Evolutionary conservation across 2,797 vertebrate genomes (phyloP).

Genomic region (Poecile montanus): DNA sequence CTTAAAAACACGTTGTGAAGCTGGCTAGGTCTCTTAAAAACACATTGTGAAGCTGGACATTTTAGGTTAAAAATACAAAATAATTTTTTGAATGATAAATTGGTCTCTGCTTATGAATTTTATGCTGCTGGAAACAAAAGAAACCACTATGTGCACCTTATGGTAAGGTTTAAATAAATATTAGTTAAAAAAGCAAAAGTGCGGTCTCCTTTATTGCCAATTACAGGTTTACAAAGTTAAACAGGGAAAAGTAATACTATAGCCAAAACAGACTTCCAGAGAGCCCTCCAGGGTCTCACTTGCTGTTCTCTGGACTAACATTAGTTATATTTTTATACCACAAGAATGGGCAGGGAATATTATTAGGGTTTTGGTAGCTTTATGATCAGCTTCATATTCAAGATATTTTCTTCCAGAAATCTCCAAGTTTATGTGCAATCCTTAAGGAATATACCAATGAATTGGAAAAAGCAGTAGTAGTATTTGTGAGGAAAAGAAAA

Average conservation of each 20-base stretch:
- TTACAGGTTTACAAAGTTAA: constrained; percentile 70
- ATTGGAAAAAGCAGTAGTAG: constrained; percentile 18
- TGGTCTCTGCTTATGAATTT: constrained; percentile 56
- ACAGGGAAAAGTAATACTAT: constrained; percentile 42
- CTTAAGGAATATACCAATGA: constrained; percentile 44
- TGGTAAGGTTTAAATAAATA: constrained; percentile 73
- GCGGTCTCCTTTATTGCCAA: constrained; percentile 72
- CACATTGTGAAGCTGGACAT: neutral
- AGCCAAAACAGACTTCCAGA: constrained; percentile 59
- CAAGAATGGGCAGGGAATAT: constrained; percentile 44
- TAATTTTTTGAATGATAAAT: constrained; percentile 54
- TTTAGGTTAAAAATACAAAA: constrained; percentile 60
- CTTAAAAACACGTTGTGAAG: neutral
- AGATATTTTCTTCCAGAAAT: constrained; percentile 50
- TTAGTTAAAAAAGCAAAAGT: constrained; percentile 68
- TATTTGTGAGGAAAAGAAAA: constrained; percentile 34
- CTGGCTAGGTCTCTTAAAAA: neutral
- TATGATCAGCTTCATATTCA: constrained; percentile 40
- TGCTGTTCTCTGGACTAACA: constrained; percentile 46
- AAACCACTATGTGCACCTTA: constrained; percentile 64
- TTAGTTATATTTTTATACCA: constrained; percentile 64
- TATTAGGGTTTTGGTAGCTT: constrained; percentile 55
- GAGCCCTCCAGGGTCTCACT: constrained; percentile 56
- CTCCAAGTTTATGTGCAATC: constrained; percentile 14
- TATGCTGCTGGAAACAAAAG: constrained; percentile 67